Conservation (phyloP, 2,797 vertebrate genomes). For the Rachycentron canadum region DNA sequence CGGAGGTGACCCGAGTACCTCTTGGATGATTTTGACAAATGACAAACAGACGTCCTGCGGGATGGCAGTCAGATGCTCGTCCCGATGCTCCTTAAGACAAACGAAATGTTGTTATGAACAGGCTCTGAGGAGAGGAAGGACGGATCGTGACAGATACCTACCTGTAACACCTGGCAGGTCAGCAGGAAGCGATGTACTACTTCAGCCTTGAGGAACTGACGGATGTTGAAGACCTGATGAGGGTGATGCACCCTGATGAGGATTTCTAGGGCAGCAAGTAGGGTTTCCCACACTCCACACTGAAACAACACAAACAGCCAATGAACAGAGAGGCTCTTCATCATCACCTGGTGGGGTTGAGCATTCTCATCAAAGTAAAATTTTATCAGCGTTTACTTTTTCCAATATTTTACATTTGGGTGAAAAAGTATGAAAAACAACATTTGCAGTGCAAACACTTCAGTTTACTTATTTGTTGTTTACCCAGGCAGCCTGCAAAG, state of each 20-base stretch:
- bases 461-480: background rate
- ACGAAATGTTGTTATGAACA: background rate
- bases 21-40: constrained; percentile 98
- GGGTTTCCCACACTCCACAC: constrained; percentile 94
- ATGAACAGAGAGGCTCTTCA: background rate
- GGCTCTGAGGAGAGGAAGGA: background rate
- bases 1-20: constrained; percentile 97
- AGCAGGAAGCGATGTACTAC: constrained; percentile 95
- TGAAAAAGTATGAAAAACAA: background rate
- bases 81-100: constrained; percentile 91
- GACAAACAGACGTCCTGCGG: constrained; percentile 95
- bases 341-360: background rate
- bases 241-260: constrained; percentile 95
- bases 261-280: constrained; percentile 93
- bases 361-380: background rate
- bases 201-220: constrained; percentile 93
- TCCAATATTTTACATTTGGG: background rate
- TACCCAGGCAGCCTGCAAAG: background rate
- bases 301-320: constrained; percentile 62
- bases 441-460: background rate
- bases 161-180: constrained; percentile 97
- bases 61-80: constrained; percentile 91
- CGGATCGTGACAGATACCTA: constrained; percentile 62
- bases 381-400: constrained; percentile 4
- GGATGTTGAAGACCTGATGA: constrained; percentile 94